A percentile compares a stretch with the other conserved stretches of the same genome.
Conservation (phyloP, 2,113 vertebrate species). For the Dicerorhinus sumatrensis region DNA sequence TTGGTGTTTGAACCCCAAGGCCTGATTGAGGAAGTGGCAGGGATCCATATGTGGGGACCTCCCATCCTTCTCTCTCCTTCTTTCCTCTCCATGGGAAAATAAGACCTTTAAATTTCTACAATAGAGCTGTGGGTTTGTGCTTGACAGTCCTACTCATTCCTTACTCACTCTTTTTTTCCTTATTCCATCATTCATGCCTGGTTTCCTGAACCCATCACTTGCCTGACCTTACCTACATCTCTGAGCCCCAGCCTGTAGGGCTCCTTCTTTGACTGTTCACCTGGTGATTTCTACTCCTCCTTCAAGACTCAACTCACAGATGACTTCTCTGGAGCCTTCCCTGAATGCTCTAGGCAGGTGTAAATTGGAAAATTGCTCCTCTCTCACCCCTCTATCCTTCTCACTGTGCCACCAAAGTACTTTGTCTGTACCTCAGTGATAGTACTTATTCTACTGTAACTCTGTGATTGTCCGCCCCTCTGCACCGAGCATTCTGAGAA, state of each 20-base stretch:
- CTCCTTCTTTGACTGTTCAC: slow-evolving; percentile 44
- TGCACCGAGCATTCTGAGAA: slow-evolving; percentile 38
- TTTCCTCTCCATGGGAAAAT: background rate
- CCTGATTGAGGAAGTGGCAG: slow-evolving; percentile 37
- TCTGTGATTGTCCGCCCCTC: slow-evolving; percentile 58
- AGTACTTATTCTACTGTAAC: slow-evolving; percentile 61
- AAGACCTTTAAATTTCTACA: slow-evolving; percentile 29
- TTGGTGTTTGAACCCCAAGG: slow-evolving; percentile 25
- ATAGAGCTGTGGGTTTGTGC: slow-evolving; percentile 16
- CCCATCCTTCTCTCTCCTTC: background rate
- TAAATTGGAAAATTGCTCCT: slow-evolving; percentile 36
- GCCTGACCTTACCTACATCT: slow-evolving; percentile 9
- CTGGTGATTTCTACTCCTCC: slow-evolving; percentile 4
- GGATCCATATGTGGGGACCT: background rate
- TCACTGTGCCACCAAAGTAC: slow-evolving; percentile 67
- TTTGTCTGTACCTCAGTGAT: slow-evolving; percentile 63
- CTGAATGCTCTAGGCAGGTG: slow-evolving; percentile 22
- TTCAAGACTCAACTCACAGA: background rate
- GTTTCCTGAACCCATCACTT: background rate
- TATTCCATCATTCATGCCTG: background rate
- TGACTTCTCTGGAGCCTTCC: slow-evolving; percentile 25
- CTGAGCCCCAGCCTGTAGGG: slow-evolving; percentile 23
- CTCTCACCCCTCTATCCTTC: background rate
- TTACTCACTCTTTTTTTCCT: slow-evolving; percentile 29
- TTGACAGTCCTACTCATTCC: slow-evolving; percentile 25